A percentile compares a stretch with the other conserved stretches of the same genome.
These are phyloP conservation scores for Esox lucius DNA, from an alignment of 2,797 vertebrate species.

Conservation along the genomic window DNA sequence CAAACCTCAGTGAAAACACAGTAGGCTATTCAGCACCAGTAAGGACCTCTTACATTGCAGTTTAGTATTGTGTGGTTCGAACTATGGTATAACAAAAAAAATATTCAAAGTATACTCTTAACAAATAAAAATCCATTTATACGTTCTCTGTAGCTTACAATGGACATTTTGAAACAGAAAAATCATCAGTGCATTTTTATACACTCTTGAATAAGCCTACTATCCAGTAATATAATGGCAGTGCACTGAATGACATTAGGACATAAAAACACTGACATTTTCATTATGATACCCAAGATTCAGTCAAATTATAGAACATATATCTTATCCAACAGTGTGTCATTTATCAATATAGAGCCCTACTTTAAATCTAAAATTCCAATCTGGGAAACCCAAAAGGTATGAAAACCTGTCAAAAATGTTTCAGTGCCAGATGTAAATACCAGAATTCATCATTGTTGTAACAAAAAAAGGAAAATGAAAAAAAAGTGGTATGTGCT, in stretches of 20 bases:
- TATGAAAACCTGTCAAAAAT: conserved; percentile 13
- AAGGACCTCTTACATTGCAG: conserved; percentile 22
- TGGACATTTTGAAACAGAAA: conserved; percentile 16
- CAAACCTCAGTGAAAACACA: conserved; percentile 65
- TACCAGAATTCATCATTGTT: conserved; percentile 13
- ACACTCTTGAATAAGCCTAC: conserved; percentile 34
- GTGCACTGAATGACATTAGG: conserved; percentile 24
- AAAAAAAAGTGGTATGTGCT: background rate
- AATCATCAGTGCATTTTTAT: conserved; percentile 46
- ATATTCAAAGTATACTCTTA: conserved; percentile 35
- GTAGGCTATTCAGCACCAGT: conserved; percentile 66
- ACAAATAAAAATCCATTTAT: conserved; percentile 18
- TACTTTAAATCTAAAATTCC: background rate
- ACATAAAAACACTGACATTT: conserved; percentile 23
- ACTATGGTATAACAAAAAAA: conserved; percentile 44
- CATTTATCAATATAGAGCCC: too few species aligned
- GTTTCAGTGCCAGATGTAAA: conserved; percentile 22
- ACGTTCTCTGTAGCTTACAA: conserved; percentile 33
- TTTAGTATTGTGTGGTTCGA: conserved; percentile 29
- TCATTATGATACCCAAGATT: background rate
- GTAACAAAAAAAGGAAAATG: conserved; percentile 10
- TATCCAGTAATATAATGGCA: conserved; percentile 24
- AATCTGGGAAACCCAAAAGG: conserved; percentile 17
- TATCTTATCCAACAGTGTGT: conserved; percentile 27
- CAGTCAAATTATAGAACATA: background rate